Conservation (phyloP, 2,797 vertebrate genomes). For the Coendou prehensilis region DNA sequence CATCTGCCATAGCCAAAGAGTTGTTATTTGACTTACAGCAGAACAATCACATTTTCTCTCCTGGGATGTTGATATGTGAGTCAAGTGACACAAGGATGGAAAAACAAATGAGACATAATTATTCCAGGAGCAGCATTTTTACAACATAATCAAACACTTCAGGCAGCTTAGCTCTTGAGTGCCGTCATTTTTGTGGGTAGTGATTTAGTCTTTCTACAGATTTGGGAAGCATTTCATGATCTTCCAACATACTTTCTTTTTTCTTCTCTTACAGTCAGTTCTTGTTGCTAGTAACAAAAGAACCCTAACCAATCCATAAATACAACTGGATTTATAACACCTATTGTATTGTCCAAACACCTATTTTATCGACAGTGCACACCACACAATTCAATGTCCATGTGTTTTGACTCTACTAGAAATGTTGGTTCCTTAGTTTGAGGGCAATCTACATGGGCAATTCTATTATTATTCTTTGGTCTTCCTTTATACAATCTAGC, state of each 20-base stretch:
- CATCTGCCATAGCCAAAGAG: neutral
- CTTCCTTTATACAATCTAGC: neutral
- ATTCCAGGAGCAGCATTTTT: neutral
- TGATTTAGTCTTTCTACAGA: neutral
- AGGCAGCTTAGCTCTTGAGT: neutral
- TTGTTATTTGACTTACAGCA: neutral
- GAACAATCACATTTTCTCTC: neutral
- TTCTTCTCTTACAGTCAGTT: neutral
- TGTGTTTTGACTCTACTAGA: neutral
- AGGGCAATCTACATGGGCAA: neutral
- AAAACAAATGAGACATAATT: neutral
- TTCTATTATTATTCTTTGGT: slow-evolving; percentile 12
- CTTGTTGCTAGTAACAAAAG: slow-evolving; percentile 28
- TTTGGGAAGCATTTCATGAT: slow-evolving; percentile 17
- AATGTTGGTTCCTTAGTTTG: neutral
- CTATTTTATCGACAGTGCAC: neutral
- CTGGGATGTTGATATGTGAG: neutral
- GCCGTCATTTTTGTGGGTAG: neutral
- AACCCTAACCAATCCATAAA: slow-evolving; percentile 7
- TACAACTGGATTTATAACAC: neutral
- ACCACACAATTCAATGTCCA: neutral
- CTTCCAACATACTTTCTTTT: neutral
- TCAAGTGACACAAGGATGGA: neutral
- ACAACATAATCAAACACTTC: neutral
- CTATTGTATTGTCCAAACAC: neutral